A percentile compares a stretch with the other conserved stretches of the same genome.
phyloP scores from a whole-genome alignment of 2,797 vertebrate genomes.

The Cygnus olor region DNA sequence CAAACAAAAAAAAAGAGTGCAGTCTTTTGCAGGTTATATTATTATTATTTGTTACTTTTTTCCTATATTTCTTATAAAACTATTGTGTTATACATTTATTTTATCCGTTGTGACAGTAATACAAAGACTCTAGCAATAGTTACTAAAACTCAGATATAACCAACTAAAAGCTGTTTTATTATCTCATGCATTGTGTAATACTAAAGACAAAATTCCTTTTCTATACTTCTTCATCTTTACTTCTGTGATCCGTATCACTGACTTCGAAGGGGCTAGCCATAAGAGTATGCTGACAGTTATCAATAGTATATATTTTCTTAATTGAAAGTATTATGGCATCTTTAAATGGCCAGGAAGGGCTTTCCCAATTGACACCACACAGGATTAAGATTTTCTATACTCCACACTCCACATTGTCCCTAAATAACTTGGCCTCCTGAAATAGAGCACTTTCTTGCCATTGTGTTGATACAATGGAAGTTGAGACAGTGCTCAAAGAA shows the following conservation, averaged over 20 bases:
- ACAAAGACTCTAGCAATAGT: fast-evolving
- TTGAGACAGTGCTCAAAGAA: background rate
- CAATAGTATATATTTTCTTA: background rate
- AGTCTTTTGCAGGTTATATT: background rate
- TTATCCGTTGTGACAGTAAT: background rate
- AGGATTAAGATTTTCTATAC: background rate
- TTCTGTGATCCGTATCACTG: background rate
- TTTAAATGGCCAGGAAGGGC: background rate
- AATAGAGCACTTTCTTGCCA: background rate
- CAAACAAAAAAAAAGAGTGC: background rate
- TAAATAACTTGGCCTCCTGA: background rate
- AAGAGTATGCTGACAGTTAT: background rate
- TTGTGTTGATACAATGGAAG: background rate
- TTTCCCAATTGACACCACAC: fast-evolving
- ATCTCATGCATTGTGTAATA: background rate
- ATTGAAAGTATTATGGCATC: background rate
- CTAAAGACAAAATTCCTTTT: background rate
- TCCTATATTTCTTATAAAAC: background rate
- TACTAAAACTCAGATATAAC: background rate
- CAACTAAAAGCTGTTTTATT: background rate
- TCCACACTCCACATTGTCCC: fast-evolving
- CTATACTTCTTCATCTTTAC: background rate
- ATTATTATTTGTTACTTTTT: no score
- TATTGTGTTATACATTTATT: background rate
- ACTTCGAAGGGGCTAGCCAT: background rate